Evolutionary conservation across 92 coral and sea anemone genomes (phyloP).

Genomic region (Epizoanthus scotinus): DNA sequence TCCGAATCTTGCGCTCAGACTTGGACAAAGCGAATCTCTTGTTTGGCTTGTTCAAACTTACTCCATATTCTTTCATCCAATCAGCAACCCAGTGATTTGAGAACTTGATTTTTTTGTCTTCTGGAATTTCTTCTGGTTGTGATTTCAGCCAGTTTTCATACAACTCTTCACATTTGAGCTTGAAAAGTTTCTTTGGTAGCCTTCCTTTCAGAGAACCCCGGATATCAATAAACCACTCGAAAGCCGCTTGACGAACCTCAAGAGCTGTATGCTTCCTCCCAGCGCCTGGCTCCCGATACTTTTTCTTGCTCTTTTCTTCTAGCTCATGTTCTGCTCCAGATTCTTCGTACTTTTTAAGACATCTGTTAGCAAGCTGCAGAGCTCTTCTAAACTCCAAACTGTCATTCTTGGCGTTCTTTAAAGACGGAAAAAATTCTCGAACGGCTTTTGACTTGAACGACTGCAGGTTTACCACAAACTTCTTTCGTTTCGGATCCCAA

Average conservation of each 20-base stretch:
- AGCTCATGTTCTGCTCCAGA: too few relatives aligned
- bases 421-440: background rate
- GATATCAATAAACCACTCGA: too few relatives aligned
- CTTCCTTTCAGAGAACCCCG: conserved; percentile 43
- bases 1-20: conserved; percentile 31
- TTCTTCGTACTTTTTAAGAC: too few relatives aligned
- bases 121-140: conserved; percentile 44
- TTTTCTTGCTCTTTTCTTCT: too few relatives aligned
- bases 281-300: too few relatives aligned
- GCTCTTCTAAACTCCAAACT: background rate
- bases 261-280: too few relatives aligned
- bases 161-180: conserved; percentile 42
- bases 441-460: background rate
- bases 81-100: conserved; percentile 45
- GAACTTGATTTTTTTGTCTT: conserved; percentile 40
- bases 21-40: conserved; percentile 38
- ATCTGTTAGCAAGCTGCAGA: too few relatives aligned
- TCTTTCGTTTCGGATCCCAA: background rate
- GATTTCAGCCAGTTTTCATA: conserved; percentile 42
- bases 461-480: too few relatives aligned
- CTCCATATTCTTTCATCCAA: conserved; percentile 46
- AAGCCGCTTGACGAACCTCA: too few relatives aligned
- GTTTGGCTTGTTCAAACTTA: conserved; percentile 34
- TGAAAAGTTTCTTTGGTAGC: conserved; percentile 48
- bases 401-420: background rate